Evolutionary conservation across 2,888 invertebrate species (phyloP).

Genomic region (Thereva unica): DNA sequence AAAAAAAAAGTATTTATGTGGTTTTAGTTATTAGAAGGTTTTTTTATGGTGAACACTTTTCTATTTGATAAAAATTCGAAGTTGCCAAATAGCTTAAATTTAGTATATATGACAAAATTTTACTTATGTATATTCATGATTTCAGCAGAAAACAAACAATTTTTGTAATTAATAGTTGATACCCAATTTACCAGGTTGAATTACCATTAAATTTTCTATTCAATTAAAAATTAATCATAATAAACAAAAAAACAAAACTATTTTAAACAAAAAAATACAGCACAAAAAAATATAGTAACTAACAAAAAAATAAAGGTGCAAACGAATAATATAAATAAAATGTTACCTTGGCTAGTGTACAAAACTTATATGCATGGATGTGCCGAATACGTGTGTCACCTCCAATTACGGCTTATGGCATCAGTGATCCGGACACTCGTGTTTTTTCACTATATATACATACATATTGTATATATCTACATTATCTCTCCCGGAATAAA

Average conservation of each 20-base stretch:
- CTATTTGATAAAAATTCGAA: too few species aligned
- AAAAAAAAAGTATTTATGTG: too few species aligned
- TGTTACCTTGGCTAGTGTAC: conserved; percentile 8
- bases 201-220: too few species aligned
- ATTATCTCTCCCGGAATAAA: conserved; percentile 20
- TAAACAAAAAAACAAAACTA: not conserved
- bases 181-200: too few species aligned
- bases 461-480: not conserved
- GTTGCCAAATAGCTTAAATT: too few species aligned
- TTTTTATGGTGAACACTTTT: too few species aligned
- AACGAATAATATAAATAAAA: conserved; percentile 23
- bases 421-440: conserved; percentile 27
- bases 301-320: not conserved
- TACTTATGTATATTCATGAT: too few species aligned
- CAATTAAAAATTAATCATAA: not conserved
- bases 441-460: conserved; percentile 20
- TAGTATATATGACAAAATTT: too few species aligned
- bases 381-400: conserved; percentile 14
- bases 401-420: conserved; percentile 35
- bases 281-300: conserved; percentile 4
- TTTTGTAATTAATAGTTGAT: not conserved
- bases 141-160: not conserved
- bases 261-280: not conserved
- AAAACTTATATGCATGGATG: not conserved
- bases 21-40: too few species aligned